Evolutionary conservation across 2,888 invertebrate genomes (phyloP), one percentile per base, ranked within the genome.

Genomic region (Aphidius colemani): DNA sequence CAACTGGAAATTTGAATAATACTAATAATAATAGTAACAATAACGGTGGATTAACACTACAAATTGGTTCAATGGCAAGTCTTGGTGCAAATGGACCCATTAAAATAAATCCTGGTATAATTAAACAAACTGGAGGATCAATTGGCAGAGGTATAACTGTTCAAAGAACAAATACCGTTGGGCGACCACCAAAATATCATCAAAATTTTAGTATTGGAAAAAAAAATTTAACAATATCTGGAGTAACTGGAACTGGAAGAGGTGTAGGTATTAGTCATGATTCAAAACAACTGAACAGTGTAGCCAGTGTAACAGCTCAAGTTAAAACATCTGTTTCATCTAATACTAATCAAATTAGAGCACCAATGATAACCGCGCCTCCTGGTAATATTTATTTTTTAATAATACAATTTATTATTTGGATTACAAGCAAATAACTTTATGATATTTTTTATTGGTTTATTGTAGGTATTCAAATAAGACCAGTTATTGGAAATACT

Each of bases 41-140:
- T 48, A 74, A 75, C 44, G 76, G 77, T 30, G 82, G 83, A n/a
- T 81, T 83, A 57, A 83, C 83, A 0, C 71, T 83, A 13, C 83
- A 83, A 61, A 82, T 83, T 44, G 83, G 83, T 10, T 82, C 83
- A 1, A 67, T 83, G 51, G 83, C 83, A 3, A 83, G 83, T 70
- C 65, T 83, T 50, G 77, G 81, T 8, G 81, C 83, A 1, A 76
- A 81, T 30, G 83, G 83, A 3, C 82, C 82, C 4, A 78, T 83
- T 60, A 76, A 80, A 65, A 72, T 83, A 56, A 73, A 76, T 10
- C 76, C 79, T 3, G 69, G 74, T n/a, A 59, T 73, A 4, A 65
- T 71, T 6, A 68, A 64, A 53, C 69, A 72, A 59, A 61, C 63
- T 9, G 13, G 65, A 7, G 59, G 66, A 9, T 53, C 64, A 13